These are phyloP conservation scores for Leucophenga maculata DNA, from an alignment of 2,888 invertebrate genomes.

Conservation along the genomic window DNA sequence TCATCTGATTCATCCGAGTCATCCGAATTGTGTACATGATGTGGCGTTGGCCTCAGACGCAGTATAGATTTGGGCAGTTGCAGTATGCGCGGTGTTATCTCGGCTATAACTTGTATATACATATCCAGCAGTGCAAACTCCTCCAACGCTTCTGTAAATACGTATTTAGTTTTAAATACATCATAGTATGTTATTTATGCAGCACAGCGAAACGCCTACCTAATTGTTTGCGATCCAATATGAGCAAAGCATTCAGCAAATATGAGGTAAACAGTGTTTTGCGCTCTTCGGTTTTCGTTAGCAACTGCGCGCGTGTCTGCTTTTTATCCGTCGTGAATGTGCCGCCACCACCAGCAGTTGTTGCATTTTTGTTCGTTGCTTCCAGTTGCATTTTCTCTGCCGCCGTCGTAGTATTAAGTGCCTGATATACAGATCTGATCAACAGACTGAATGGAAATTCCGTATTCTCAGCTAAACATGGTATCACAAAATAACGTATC, in stretches of 20 bases:
- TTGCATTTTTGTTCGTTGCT: slow-evolving; percentile 23
- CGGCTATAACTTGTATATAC: slow-evolving; percentile 69
- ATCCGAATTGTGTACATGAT: slow-evolving; percentile 62
- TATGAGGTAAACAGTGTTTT: slow-evolving; percentile 61
- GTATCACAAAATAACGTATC: slow-evolving; percentile 80
- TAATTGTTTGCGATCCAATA: slow-evolving; percentile 68
- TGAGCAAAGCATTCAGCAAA: slow-evolving; percentile 68
- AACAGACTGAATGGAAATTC: slow-evolving; percentile 75
- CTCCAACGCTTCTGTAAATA: slow-evolving; percentile 42
- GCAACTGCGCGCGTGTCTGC: neutral
- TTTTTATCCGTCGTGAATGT: too few relatives aligned
- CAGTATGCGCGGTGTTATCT: slow-evolving; percentile 68
- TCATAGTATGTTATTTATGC: neutral
- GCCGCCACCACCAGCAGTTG: too few relatives aligned
- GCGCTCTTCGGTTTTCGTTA: slow-evolving; percentile 10
- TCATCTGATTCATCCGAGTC: slow-evolving; percentile 50
- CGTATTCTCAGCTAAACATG: slow-evolving; percentile 75
- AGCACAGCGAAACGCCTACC: slow-evolving; percentile 46
- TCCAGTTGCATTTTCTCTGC: slow-evolving; percentile 49
- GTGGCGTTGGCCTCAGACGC: slow-evolving; percentile 47
- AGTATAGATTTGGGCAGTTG: slow-evolving; percentile 68
- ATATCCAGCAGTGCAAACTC: slow-evolving; percentile 55
- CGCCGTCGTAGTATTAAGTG: neutral
- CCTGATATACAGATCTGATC: slow-evolving; percentile 71
- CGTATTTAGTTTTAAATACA: neutral